Evolutionary conservation across 2,888 invertebrate species (phyloP), one percentile per base, ranked within the genome.

Genomic region (Empis livida): DNA sequence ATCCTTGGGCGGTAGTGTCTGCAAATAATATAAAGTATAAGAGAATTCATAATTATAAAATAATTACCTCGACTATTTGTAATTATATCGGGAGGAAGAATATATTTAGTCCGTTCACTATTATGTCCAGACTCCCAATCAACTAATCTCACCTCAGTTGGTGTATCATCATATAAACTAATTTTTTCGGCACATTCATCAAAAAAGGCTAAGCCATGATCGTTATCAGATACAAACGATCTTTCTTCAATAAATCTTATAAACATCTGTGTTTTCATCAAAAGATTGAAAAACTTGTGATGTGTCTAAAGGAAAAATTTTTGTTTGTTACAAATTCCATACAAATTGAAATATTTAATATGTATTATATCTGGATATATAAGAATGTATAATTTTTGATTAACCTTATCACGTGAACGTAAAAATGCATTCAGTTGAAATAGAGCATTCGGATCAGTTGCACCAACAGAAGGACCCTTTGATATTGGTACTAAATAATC

Each of bases 211-310:
- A 99, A 73, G 42, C 93, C 91, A 51, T 92, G 91, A 71, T 97
- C 96, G 59, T 89, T 91, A 63, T 96, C 96, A n/a, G 94, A 93
- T 1, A 96, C 93, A 71, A 99, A 97, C 56, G 95, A 95, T 16
- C 97, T 78, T 68, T 99, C 99, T 69, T 99, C 97, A 53, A 99
- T 96, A 70, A 99, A 99, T 45, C 95, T 82, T 55, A 91, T 93
- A 72, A 96, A 97, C 87, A 93, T 92, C 72, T 97, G 96, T 1
- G 96, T 97, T 59, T 83, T 84, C 78, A 92, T 86, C 63, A 95
- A 73, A 55, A 89, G 74, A 31, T 80, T 79, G 72, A 87, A 96
- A 74, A 96, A 96, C 63, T 91, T 84, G 47, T 85, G 84, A 60
- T 89, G 81, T 16, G 83, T 74, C 77, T 78, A 63, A 2, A 57